Evolutionary conservation across 1,140 invertebrate genomes (phyloP), one percentile per base, ranked within the genome.

Genomic region (Schlechtendalia chinensis): DNA sequence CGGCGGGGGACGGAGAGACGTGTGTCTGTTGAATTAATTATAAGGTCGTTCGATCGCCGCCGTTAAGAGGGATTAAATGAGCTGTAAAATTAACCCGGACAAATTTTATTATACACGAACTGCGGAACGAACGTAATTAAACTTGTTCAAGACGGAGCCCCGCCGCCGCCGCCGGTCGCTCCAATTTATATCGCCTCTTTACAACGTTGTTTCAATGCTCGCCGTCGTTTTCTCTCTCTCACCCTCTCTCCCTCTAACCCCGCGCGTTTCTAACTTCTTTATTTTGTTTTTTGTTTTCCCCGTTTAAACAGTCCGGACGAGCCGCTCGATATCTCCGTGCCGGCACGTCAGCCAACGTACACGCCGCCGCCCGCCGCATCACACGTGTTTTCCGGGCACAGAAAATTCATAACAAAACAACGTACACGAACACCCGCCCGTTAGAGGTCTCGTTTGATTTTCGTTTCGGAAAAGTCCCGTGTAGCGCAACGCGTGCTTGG

Each of bases 101-200:
- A 79, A 79, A 79, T 79, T 79, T 59, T 79, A 79, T 79, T 79
- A 79, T 79, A 61, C 32, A 61, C 56, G 47, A 61, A 61, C 32
- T 11, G 74, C 22, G 74, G 22, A 79, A 79, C 74, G 24, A 61
- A 79, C 17, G 74, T 79, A 79, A 79, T 79, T 79, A 79, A 61
- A 79, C 74, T 75, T 59, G 74, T 79, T 79, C 56, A 61, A 61
- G 74, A 47, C 10, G 74, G 32, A 16, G 19, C 53, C 63, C 32
- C 63, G 6, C 19, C 63, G 32, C n/a, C 63, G 39, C 39, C 63
- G 8, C n/a, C 63, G 39, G 29, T 75, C 72, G 74, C n/a, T 77
- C 56, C 58, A 79, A 61, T 79, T 79, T 79, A 79, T 61, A 79
- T 79, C 47, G 27, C 14, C 69, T 71, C 16, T 71, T 71, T 71